These are phyloP conservation scores for Antidorcas marsupialis DNA, from an alignment of 2,113 vertebrate genomes.

Conservation along the genomic window DNA sequence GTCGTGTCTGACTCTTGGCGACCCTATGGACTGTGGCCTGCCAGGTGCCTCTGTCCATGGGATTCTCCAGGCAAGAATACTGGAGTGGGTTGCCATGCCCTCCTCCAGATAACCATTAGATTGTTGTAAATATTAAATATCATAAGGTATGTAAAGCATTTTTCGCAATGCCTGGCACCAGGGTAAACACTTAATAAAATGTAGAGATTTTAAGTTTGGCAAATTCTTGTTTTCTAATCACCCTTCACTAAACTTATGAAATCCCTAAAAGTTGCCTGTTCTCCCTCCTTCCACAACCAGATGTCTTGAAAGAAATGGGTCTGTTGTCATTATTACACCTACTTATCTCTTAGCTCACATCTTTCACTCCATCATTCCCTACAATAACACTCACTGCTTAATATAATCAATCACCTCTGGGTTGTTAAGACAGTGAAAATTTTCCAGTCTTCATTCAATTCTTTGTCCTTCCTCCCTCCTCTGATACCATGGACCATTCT, in stretches of 20 bases:
- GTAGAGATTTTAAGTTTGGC: neutral
- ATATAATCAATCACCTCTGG: neutral
- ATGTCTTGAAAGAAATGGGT: neutral
- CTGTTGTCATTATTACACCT: neutral
- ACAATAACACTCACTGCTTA: neutral
- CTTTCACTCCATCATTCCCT: neutral
- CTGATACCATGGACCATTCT: neutral
- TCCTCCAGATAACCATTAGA: neutral
- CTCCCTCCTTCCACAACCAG: neutral
- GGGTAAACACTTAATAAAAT: neutral
- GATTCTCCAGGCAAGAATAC: neutral
- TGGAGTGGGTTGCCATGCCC: neutral
- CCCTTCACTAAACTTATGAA: neutral
- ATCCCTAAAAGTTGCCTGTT: neutral
- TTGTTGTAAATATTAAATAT: neutral
- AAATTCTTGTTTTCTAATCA: neutral
- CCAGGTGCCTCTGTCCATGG: neutral
- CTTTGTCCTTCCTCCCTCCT: neutral
- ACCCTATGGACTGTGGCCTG: neutral
- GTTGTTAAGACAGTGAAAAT: neutral
- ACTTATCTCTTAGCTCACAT: neutral
- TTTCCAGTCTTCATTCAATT: neutral
- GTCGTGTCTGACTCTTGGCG: neutral
- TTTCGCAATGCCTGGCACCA: neutral
- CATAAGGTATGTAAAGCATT: neutral